Percentiles rank a stretch among this genome's conserved stretches.
phyloP scores from a whole-genome alignment of 2,888 invertebrate genomes.

The Pachycephus smyrnensis region DNA sequence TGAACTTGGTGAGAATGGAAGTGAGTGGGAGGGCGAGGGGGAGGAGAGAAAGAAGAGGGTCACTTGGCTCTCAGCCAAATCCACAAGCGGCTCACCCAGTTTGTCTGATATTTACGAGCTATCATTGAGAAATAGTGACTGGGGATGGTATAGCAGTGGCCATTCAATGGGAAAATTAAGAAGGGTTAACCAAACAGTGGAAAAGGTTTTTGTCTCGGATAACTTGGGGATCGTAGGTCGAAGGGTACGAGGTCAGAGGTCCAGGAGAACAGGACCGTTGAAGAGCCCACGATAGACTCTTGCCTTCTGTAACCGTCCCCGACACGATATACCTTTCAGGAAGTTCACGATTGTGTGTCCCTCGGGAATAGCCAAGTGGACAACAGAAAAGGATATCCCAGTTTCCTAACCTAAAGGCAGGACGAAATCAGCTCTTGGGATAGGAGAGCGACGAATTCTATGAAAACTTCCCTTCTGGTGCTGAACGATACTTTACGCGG shows the following conservation, averaged over 20 bases:
- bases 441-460: background rate
- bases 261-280: background rate
- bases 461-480: background rate
- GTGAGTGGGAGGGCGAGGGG: constrained; percentile 18
- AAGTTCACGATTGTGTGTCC: background rate
- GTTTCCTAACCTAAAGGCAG: background rate
- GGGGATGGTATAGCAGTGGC: background rate
- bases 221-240: background rate
- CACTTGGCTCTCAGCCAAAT: constrained; percentile 30
- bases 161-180: background rate
- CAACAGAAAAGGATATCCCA: background rate
- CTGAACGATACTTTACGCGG: no score
- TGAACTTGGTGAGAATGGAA: constrained; percentile 11
- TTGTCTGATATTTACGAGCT: constrained; percentile 47
- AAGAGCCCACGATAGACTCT: background rate
- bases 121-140: background rate
- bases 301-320: background rate
- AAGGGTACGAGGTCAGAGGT: background rate
- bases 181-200: background rate
- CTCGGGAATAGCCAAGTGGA: background rate
- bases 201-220: background rate
- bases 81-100: constrained; percentile 27
- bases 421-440: background rate
- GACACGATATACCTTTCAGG: background rate
- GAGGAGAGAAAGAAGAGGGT: constrained; percentile 5